Percentiles rank a stretch among this genome's conserved stretches.
Evolutionary conservation across 2,797 vertebrate species (phyloP).

Genomic region (Lagorchestes hirsutus): DNA sequence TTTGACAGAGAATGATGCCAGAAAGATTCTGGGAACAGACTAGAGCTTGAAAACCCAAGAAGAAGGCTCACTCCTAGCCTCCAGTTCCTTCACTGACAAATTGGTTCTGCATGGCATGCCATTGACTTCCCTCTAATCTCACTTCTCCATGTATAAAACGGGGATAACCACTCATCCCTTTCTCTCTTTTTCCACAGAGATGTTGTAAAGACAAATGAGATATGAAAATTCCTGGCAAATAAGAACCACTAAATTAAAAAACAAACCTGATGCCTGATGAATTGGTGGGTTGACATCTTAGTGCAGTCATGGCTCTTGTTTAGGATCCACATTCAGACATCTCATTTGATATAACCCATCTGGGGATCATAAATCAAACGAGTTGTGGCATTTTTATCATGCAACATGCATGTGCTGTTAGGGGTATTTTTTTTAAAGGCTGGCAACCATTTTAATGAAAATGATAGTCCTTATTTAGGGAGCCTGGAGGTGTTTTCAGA

Average conservation of each 20-base stretch:
- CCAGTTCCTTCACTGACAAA: no score
- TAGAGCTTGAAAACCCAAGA: neutral
- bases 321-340: conserved; percentile 50
- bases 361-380: conserved; percentile 70
- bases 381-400: conserved; percentile 69
- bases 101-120: neutral
- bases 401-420: conserved; percentile 66
- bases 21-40: neutral
- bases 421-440: conserved; percentile 59
- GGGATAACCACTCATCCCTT: conserved; percentile 28
- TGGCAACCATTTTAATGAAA: conserved; percentile 50
- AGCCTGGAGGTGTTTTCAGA: neutral
- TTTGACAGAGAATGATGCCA: neutral
- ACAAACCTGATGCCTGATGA: conserved; percentile 51
- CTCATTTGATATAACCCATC: conserved; percentile 52
- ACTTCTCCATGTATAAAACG: neutral
- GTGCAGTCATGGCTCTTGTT: conserved; percentile 20
- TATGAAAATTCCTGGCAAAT: conserved; percentile 53
- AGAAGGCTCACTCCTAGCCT: neutral
- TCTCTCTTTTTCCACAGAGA: neutral
- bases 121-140: neutral
- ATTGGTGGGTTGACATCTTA: neutral
- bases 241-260: conserved; percentile 33
- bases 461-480: conserved; percentile 31
- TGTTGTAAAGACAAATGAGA: conserved; percentile 40